phyloP scores from a whole-genome alignment of 2,113 vertebrate species.

The Myrmecophaga tridactyla region DNA sequence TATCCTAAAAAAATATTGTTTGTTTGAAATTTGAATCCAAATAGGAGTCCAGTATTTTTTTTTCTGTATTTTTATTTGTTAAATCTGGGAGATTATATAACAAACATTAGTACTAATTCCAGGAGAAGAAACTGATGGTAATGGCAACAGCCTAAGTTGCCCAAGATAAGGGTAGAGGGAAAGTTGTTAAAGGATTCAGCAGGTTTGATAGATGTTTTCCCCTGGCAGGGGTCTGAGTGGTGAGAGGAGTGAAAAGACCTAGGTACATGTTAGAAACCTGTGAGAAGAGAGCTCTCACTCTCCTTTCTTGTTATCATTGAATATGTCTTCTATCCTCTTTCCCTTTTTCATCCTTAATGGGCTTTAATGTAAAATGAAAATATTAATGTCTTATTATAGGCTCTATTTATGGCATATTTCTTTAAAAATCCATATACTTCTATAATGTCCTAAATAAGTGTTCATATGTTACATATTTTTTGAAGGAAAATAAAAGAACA shows the following conservation, averaged over 20 bases:
- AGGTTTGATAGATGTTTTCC: neutral
- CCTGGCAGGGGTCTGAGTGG: too few species aligned
- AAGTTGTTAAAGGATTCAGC: neutral
- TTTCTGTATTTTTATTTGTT: neutral
- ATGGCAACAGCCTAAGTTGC: neutral
- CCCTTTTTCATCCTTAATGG: neutral
- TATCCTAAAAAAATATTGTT: neutral
- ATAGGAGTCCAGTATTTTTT: neutral
- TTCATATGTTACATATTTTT: too few species aligned
- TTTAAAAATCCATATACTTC: too few species aligned
- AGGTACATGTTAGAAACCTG: too few species aligned
- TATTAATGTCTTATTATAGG: neutral
- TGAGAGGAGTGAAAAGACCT: neutral
- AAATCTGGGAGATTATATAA: neutral
- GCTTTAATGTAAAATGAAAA: neutral
- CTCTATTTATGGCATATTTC: neutral
- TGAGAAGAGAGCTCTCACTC: neutral
- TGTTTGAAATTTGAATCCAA: slow-evolving; percentile 16
- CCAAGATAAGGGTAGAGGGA: neutral
- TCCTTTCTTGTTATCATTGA: neutral
- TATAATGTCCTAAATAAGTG: too few species aligned
- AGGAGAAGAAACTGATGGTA: neutral
- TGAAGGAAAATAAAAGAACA: too few species aligned
- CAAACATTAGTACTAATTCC: neutral
- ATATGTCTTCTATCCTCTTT: neutral